These are phyloP conservation scores for Cyprinodon tularosa DNA, from an alignment of 2,113 vertebrate genomes.

Conservation along the genomic window DNA sequence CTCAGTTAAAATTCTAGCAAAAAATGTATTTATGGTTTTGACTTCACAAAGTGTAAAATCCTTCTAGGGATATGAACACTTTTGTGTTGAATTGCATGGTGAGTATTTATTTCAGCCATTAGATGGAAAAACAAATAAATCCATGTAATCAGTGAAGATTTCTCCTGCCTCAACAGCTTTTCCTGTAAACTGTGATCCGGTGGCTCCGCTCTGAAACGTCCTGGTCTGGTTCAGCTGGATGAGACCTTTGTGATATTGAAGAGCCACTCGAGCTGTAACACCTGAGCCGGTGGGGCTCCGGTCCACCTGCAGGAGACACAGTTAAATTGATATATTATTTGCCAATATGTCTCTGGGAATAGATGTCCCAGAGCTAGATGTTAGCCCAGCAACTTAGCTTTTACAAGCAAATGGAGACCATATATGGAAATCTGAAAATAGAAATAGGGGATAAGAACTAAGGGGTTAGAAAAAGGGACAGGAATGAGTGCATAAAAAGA, in stretches of 20 bases:
- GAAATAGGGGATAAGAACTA: too few relatives aligned
- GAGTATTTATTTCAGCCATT: background rate
- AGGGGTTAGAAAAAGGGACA: too few relatives aligned
- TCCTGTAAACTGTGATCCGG: slow-evolving; percentile 88
- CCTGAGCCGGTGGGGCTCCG: slow-evolving; percentile 93
- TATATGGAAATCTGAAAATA: too few relatives aligned
- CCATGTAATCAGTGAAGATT: background rate
- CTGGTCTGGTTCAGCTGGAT: slow-evolving; percentile 86
- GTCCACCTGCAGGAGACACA: slow-evolving; percentile 83
- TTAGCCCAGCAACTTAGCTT: too few relatives aligned
- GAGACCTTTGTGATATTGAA: slow-evolving; percentile 91
- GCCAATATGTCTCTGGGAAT: too few relatives aligned
- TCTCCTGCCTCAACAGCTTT: slow-evolving; percentile 85
- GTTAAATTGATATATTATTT: background rate
- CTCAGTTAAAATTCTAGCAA: background rate
- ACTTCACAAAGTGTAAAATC: background rate
- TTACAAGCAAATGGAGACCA: too few relatives aligned
- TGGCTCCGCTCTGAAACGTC: slow-evolving; percentile 87
- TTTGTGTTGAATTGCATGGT: background rate
- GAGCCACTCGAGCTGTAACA: slow-evolving; percentile 92
- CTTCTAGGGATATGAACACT: background rate
- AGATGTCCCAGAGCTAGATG: too few relatives aligned
- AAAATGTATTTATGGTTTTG: background rate
- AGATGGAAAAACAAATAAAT: too few relatives aligned
- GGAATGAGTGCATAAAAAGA: too few relatives aligned